A percentile compares a stretch with the other conserved stretches of the same genome.
phyloP scores from a whole-genome alignment of 2,888 invertebrate genomes.

The Norana najaformis region DNA sequence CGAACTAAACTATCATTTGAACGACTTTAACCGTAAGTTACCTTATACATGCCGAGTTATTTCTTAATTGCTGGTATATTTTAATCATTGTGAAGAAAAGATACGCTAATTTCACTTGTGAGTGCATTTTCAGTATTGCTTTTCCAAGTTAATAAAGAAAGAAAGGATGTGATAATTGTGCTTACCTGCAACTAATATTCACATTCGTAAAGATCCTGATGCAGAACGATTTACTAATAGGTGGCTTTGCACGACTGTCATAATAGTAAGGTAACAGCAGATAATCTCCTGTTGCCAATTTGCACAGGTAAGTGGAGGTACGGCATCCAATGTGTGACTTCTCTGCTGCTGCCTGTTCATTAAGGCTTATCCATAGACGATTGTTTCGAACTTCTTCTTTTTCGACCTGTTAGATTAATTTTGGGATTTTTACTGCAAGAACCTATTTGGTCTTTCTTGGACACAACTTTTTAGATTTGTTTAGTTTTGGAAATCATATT shows the following conservation, averaged over 20 bases:
- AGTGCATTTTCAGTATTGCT: too few species aligned
- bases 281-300: background rate
- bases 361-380: background rate
- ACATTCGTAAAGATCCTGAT: background rate
- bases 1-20: too few species aligned
- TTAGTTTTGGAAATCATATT: too few species aligned
- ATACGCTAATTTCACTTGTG: too few species aligned
- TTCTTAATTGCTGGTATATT: too few species aligned
- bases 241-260: background rate
- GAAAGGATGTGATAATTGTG: background rate
- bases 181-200: background rate
- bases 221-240: background rate
- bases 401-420: background rate
- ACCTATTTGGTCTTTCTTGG: background rate
- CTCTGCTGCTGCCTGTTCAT: background rate
- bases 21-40: too few species aligned
- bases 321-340: background rate
- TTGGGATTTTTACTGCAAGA: background rate
- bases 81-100: too few species aligned
- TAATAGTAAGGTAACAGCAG: background rate
- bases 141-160: background rate
- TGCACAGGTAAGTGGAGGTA: background rate
- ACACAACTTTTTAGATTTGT: background rate
- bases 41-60: too few species aligned
- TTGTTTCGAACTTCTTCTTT: background rate